A percentile compares a stretch with the other conserved stretches of the same genome.
These are phyloP conservation scores for Rhopalosiphum nymphaeae DNA, from an alignment of 2,888 invertebrate genomes.

Conservation along the genomic window DNA sequence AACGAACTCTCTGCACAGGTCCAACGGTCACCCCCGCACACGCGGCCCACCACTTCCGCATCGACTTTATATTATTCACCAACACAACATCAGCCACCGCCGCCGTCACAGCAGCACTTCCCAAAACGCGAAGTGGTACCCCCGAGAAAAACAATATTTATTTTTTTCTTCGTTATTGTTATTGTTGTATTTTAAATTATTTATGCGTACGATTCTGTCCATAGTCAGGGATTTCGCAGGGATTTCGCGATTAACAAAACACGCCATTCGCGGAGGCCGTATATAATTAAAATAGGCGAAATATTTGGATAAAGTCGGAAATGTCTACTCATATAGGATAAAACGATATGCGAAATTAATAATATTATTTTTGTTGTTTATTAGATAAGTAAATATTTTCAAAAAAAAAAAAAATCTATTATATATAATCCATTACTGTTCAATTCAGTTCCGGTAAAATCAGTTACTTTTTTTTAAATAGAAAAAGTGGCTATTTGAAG, in stretches of 20 bases:
- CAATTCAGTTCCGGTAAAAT: neutral
- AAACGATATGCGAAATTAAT: neutral
- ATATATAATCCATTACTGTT: neutral
- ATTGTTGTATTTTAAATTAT: neutral
- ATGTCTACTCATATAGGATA: neutral
- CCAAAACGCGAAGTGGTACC: conserved; percentile 43
- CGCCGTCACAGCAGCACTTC: conserved; percentile 49
- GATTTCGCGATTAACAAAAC: neutral
- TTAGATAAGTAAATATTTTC: neutral
- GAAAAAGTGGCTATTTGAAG: neutral
- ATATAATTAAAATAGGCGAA: too few relatives aligned
- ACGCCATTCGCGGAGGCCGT: neutral
- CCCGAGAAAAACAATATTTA: neutral
- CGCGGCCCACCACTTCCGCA: conserved; percentile 63
- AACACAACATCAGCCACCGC: conserved; percentile 1
- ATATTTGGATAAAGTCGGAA: neutral
- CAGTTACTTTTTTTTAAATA: neutral
- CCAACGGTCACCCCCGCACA: conserved; percentile 64
- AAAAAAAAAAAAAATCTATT: neutral
- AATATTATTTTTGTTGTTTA: too few relatives aligned
- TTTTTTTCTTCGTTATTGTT: neutral
- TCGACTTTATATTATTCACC: conserved; percentile 58
- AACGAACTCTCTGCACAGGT: conserved; percentile 63
- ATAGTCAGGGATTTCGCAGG: neutral
- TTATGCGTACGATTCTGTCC: neutral